A percentile compares a stretch with the other conserved stretches of the same genome.
phyloP scores from a whole-genome alignment of 2,113 vertebrate species.

The Sarotherodon lohbergeri region DNA sequence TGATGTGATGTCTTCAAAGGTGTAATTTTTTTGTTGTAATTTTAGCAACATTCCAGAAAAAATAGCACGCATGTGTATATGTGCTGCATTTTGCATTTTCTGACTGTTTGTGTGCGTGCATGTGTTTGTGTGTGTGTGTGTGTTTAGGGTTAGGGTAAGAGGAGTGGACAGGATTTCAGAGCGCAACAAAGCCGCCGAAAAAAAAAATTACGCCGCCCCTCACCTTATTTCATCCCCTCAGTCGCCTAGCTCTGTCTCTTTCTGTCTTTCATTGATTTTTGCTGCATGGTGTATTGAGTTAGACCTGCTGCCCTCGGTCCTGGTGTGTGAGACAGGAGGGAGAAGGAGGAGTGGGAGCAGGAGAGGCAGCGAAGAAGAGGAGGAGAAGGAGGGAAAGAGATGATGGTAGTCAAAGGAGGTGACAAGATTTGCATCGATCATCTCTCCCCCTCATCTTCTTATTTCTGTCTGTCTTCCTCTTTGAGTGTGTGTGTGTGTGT shows the following conservation, averaged over 20 bases:
- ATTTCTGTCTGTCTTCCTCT: not conserved
- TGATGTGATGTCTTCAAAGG: not conserved
- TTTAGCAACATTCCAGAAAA: not conserved
- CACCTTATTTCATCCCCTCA: not conserved
- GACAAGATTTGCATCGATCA: slow-evolving; percentile 46
- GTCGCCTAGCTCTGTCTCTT: not conserved
- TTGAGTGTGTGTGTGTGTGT: not conserved
- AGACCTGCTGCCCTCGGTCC: slow-evolving; percentile 15
- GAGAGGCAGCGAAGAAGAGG: not conserved
- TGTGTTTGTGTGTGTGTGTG: not conserved
- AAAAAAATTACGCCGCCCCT: not conserved
- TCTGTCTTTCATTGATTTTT: slow-evolving; percentile 54
- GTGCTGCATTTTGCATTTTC: not conserved
- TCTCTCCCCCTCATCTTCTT: not conserved
- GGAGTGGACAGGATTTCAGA: not conserved
- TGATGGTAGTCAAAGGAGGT: slow-evolving; percentile 33
- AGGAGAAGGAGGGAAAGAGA: slow-evolving; percentile 1
- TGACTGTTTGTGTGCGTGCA: not conserved
- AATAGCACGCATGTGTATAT: not conserved
- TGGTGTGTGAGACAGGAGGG: slow-evolving; percentile 8
- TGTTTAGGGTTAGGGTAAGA: not conserved
- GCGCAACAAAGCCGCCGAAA: not conserved
- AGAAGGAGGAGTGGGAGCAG: not conserved
- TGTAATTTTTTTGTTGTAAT: not conserved
- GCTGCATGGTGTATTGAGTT: slow-evolving; percentile 37